phyloP scores from a whole-genome alignment of 2,113 vertebrate genomes.

The Fregetta grallaria region DNA sequence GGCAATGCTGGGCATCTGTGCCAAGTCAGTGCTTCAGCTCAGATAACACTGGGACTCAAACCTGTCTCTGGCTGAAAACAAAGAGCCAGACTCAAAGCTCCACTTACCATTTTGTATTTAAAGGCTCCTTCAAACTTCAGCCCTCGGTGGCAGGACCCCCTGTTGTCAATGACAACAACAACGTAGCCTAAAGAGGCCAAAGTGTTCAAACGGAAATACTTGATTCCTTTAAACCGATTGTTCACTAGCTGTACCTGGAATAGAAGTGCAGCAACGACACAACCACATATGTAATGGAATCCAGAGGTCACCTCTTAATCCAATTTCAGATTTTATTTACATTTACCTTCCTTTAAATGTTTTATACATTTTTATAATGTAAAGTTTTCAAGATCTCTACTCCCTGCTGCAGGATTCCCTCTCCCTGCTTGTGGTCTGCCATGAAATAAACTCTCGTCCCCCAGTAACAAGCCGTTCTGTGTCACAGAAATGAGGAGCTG shows the following conservation, averaged over 20 bases:
- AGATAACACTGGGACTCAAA: not conserved
- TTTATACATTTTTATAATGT: not conserved
- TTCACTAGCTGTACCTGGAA: conserved; percentile 83
- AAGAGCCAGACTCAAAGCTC: not conserved
- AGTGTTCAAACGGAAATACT: conserved; percentile 83
- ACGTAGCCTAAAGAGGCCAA: conserved; percentile 81
- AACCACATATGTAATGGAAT: not conserved
- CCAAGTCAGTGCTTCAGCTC: not conserved
- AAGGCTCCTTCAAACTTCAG: conserved; percentile 85
- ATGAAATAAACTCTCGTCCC: not conserved
- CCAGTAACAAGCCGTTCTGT: not conserved
- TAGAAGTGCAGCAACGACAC: not conserved
- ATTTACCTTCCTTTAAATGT: not conserved
- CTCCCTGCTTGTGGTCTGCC: not conserved
- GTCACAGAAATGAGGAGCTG: not conserved
- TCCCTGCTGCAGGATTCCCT: not conserved
- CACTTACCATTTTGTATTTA: conserved; percentile 84
- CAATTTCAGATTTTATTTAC: not conserved
- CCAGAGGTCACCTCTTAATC: not conserved
- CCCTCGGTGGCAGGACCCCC: conserved; percentile 83
- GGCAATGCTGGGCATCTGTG: not conserved
- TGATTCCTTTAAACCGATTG: conserved; percentile 83
- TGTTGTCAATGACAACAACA: conserved; percentile 82
- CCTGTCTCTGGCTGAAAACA: not conserved
- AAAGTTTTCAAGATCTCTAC: not conserved